A percentile compares a stretch with the other conserved stretches of the same genome.
Conservation (phyloP, 2,888 invertebrate species). For the Scaptomyza cyrtandrae region DNA sequence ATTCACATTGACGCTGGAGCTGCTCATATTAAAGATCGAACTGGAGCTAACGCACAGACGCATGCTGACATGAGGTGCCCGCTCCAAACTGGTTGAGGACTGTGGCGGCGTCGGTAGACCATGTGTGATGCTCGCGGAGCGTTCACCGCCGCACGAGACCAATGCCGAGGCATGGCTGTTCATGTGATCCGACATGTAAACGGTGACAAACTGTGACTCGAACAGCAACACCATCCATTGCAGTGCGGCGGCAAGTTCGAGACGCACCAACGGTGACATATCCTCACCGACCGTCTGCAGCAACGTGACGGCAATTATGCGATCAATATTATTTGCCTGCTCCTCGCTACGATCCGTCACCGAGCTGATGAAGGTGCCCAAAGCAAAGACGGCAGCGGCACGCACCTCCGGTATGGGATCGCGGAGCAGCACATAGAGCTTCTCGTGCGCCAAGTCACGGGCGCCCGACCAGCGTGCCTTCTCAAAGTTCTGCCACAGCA, state of each 20-base stretch:
- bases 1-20: slow-evolving; percentile 4
- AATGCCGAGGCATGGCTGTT: slow-evolving; percentile 57
- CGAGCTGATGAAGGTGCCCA: slow-evolving; percentile 96
- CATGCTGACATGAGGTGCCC: slow-evolving; percentile 83
- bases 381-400: slow-evolving; percentile 96
- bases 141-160: slow-evolving; percentile 61
- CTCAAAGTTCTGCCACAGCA: slow-evolving; percentile 94
- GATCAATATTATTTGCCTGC: slow-evolving; percentile 97
- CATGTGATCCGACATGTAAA: slow-evolving; percentile 87
- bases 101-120: slow-evolving; percentile 49
- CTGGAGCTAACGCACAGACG: slow-evolving; percentile 89
- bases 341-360: slow-evolving; percentile 94
- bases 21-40: slow-evolving; percentile 10
- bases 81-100: slow-evolving; percentile 84
- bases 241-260: slow-evolving; percentile 93
- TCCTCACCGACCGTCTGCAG: slow-evolving; percentile 91
- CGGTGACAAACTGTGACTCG: slow-evolving; percentile 94
- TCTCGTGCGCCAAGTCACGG: slow-evolving; percentile 97
- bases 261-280: slow-evolving; percentile 94
- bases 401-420: slow-evolving; percentile 96
- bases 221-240: slow-evolving; percentile 94
- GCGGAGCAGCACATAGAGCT: slow-evolving; percentile 91
- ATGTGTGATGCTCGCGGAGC: slow-evolving; percentile 75
- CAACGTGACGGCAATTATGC: slow-evolving; percentile 94
- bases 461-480: slow-evolving; percentile 97